Evolutionary conservation across 2,888 invertebrate species (phyloP).

Genomic region (Phytoseiulus persimilis): DNA sequence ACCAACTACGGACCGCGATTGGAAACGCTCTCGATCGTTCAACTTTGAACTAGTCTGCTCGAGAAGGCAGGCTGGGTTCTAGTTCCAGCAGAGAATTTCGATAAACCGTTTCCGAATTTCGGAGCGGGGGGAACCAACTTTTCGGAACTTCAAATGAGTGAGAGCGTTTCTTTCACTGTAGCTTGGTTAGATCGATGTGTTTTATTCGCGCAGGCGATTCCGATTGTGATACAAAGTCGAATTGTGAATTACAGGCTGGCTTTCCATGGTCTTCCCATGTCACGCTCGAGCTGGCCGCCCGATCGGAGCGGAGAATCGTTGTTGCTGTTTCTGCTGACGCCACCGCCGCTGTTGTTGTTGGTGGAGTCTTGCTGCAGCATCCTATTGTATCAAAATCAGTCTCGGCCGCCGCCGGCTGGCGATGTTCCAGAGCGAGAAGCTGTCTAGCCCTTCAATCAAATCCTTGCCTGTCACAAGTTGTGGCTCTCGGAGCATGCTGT

Average conservation of each 20-base stretch:
- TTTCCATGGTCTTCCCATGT: background rate
- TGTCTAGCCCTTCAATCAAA: background rate
- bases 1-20: too few relatives aligned
- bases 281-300: background rate
- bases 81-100: too few relatives aligned
- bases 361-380: background rate
- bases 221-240: constrained; percentile 5
- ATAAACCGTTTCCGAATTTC: too few relatives aligned
- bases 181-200: background rate
- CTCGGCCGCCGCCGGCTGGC: background rate
- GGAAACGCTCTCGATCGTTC: too few relatives aligned
- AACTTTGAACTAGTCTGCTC: too few relatives aligned
- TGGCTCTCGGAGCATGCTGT: background rate
- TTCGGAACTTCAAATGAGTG: too few relatives aligned
- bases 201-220: background rate
- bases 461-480: background rate
- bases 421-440: background rate
- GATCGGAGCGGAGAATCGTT: background rate
- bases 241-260: background rate
- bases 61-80: too few relatives aligned
- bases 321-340: background rate
- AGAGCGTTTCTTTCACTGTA: too few relatives aligned
- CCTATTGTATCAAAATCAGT: background rate
- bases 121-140: too few relatives aligned
- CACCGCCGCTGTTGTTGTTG: background rate